Percentiles rank a stretch among this genome's conserved stretches.
Conservation (phyloP, 2,888 invertebrate species). For the Idaea biselata region DNA sequence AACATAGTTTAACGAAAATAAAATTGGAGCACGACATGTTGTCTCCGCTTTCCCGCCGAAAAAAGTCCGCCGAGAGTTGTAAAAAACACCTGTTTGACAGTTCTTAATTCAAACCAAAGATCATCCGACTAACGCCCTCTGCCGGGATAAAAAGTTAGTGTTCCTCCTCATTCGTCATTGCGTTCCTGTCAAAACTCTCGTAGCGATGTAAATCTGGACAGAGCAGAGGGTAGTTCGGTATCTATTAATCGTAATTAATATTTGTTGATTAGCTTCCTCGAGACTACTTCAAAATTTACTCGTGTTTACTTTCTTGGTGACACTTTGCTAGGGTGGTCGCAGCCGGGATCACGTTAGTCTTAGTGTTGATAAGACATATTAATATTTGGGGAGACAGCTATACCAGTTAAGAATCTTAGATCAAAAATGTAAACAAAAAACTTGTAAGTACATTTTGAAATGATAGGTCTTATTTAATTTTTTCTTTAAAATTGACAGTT, state of each 20-base stretch:
- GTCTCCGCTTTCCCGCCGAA: no score
- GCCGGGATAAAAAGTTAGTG: neutral
- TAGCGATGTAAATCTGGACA: neutral
- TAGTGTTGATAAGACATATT: slow-evolving; percentile 6
- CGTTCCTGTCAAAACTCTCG: neutral
- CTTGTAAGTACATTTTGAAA: no score
- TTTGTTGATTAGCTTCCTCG: neutral
- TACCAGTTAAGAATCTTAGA: no score
- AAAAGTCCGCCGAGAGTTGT: no score
- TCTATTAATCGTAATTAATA: neutral
- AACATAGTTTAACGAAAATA: no score
- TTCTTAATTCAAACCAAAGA: no score
- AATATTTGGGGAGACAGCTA: no score
- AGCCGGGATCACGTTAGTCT: slow-evolving; percentile 15
- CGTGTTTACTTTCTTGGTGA: slow-evolving; percentile 1
- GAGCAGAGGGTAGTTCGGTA: neutral
- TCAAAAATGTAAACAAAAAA: no score
- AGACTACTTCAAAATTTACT: neutral
- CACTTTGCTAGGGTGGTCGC: neutral
- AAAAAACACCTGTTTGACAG: no score
- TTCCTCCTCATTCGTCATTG: neutral
- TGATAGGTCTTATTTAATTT: no score
- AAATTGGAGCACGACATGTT: no score
- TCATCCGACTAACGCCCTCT: neutral
- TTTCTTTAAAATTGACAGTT: no score